Evolutionary conservation across 1,140 invertebrate genomes (phyloP).

Genomic region (Saccostrea cuccullata): DNA sequence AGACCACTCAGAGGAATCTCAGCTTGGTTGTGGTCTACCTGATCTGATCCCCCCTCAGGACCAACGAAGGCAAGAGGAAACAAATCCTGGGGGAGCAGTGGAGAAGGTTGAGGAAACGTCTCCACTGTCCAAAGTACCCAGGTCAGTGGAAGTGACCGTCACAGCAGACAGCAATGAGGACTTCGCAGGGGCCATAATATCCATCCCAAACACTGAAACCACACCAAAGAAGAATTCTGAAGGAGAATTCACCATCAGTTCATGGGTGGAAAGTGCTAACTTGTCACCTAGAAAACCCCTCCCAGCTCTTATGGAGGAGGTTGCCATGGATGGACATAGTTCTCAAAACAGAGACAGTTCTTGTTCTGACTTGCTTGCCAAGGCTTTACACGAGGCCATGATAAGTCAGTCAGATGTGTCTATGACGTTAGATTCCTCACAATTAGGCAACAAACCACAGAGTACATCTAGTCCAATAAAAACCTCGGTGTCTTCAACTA

Average conservation of each 20-base stretch:
- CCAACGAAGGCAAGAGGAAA: neutral
- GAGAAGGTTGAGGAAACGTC: neutral
- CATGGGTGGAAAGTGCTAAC: conserved; percentile 1
- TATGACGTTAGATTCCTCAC: conserved; percentile 28
- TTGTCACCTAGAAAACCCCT: conserved; percentile 32
- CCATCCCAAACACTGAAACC: neutral
- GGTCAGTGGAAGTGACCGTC: neutral
- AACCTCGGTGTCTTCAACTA: neutral
- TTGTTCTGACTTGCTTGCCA: conserved; percentile 53
- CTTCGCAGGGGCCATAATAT: neutral
- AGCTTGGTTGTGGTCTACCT: neutral
- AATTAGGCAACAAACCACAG: neutral
- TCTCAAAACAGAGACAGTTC: conserved; percentile 41
- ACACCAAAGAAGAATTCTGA: neutral
- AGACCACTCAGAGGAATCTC: neutral
- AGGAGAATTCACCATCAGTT: neutral
- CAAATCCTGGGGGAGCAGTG: neutral
- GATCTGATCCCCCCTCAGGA: conserved; percentile 21
- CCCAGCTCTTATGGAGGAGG: neutral
- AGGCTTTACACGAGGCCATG: conserved; percentile 55
- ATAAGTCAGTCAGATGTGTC: conserved; percentile 56
- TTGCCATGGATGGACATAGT: neutral
- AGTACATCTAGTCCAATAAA: neutral
- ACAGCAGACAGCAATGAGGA: conserved; percentile 28
- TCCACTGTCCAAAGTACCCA: neutral